Evolutionary conservation across 2,888 invertebrate genomes (phyloP).

Genomic region (Dasysyrphus tricinctus): DNA sequence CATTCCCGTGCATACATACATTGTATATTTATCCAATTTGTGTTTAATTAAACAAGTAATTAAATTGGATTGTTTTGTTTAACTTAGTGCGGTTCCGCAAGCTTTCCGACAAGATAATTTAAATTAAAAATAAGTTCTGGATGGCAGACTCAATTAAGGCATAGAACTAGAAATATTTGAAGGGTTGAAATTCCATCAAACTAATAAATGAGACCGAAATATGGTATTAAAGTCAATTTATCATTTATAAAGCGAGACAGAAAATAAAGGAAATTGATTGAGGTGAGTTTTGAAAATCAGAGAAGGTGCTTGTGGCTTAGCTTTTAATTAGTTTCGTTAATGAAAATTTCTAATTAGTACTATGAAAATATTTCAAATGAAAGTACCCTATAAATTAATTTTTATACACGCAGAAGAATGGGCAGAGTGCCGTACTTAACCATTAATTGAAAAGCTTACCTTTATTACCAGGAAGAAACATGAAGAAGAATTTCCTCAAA

Average conservation of each 20-base stretch:
- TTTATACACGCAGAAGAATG: not conserved
- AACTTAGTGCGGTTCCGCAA: slow-evolving; percentile 7
- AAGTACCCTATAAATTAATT: not conserved
- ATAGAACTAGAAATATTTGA: not conserved
- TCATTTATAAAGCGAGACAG: no score
- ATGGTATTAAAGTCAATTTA: not conserved
- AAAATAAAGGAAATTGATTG: not conserved
- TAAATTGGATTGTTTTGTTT: slow-evolving; percentile 41
- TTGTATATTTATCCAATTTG: slow-evolving; percentile 51
- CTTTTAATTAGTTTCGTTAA: slow-evolving; percentile 4
- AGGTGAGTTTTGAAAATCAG: not conserved
- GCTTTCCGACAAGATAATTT: slow-evolving; percentile 8
- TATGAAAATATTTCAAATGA: not conserved
- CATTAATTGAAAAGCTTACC: not conserved
- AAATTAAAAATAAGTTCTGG: slow-evolving; percentile 22
- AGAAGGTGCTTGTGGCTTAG: not conserved
- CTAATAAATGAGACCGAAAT: not conserved
- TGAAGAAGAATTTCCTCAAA: no score
- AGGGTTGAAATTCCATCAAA: not conserved
- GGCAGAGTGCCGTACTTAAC: not conserved
- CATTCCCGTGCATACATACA: slow-evolving; percentile 21
- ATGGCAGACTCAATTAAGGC: not conserved
- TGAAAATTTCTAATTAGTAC: not conserved
- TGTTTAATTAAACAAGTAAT: slow-evolving; percentile 49
- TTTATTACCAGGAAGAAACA: no score